Base-by-base conservation (phyloP, 2,797 vertebrate genomes). In the Melanotaenia trifasciata region DNA sequence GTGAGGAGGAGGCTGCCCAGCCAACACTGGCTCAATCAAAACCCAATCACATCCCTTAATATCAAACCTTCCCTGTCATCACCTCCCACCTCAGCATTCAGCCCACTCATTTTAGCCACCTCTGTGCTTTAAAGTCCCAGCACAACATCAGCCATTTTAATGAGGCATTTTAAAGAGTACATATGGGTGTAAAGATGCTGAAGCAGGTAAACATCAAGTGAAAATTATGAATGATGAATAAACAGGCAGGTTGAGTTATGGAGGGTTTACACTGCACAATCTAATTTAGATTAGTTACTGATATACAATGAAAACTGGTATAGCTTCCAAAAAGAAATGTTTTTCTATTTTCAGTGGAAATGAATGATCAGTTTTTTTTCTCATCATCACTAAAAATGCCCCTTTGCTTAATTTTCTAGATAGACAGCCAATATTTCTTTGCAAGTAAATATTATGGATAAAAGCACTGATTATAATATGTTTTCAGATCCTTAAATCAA, bases 1-100 rank as follows among this genome's bases (percentile, higher is more conserved):
- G 28, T 30, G 6, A 28, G 53, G 53, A 56, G 26, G 53, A 18
- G 36, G 40, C 20, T 6, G 59, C 73, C n/a, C 58, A 67, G 67
- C 67, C 76, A 78, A 76, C 84, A 84, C 76, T 74, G 71, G 74
- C 78, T 91, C 83, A 77, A 80, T 90, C 84, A 90, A 76, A 45
- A 67, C 79, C 80, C 81, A 83, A 83, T 86, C 81, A 85, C 68
- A 80, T 86, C 72, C 76, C 74, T 89, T 73, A 85, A 67, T 74
- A n/a, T 82, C 74, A 66, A 64, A 61, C 59, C 69, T 65, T 63
- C 45, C 56, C 5, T 64, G 68, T 73, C 70, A 65, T 83, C 79
- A 73, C 28, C 32, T 73, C 74, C 65, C 79, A 71, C 74, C 77
- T 78, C 58, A 53, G 57, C 70, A 38, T 62, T 16, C 73, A 54